These are phyloP conservation scores for Ormyrus thymus DNA, from an alignment of 2,888 invertebrate species.

Conservation along the genomic window DNA sequence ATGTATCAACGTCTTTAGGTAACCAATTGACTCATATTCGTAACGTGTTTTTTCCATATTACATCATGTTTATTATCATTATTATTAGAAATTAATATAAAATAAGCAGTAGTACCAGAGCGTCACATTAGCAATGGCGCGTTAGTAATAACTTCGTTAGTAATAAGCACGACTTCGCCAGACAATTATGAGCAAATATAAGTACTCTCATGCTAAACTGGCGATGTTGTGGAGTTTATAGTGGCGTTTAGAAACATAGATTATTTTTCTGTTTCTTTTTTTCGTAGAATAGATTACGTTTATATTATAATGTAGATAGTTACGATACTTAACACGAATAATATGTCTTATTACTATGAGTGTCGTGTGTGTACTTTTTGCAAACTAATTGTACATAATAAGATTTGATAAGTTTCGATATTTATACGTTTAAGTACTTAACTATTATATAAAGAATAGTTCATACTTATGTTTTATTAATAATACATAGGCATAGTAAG, in stretches of 20 bases:
- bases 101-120: conserved; percentile 60
- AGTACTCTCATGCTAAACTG: conserved; percentile 13
- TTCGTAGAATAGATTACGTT: conserved; percentile 59
- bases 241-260: conserved; percentile 49
- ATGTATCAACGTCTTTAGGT: conserved; percentile 40
- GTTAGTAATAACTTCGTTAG: conserved; percentile 17
- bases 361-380: conserved; percentile 60
- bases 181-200: conserved; percentile 6
- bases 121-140: conserved; percentile 60
- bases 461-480: conserved; percentile 36
- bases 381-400: conserved; percentile 53
- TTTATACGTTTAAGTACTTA: conserved; percentile 29
- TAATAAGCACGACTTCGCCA: conserved; percentile 51
- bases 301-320: conserved; percentile 66
- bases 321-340: conserved; percentile 57
- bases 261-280: conserved; percentile 38
- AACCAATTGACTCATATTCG: conserved; percentile 34
- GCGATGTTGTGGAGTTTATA: conserved; percentile 40
- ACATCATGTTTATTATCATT: conserved; percentile 46
- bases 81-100: conserved; percentile 41
- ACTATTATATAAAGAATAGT: conserved; percentile 25
- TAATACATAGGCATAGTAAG: conserved; percentile 44
- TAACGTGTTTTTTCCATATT: conserved; percentile 47
- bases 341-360: conserved; percentile 57
- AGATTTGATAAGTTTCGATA: conserved; percentile 31